These are phyloP conservation scores for Saccostrea echinata DNA, from an alignment of 1,140 invertebrate species.

Conservation along the genomic window DNA sequence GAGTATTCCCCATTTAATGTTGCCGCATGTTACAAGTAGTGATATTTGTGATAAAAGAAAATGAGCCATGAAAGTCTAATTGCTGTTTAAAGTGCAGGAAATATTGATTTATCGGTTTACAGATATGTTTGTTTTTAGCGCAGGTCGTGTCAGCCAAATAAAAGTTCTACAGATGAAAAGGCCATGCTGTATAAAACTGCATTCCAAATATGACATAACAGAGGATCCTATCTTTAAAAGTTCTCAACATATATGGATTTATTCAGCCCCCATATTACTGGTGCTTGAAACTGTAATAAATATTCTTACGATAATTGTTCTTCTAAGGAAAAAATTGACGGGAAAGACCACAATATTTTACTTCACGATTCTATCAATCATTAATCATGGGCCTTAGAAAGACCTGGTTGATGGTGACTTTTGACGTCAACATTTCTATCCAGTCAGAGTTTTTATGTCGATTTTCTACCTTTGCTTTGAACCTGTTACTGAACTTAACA, in stretches of 20 bases:
- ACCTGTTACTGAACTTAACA: constrained; percentile 65
- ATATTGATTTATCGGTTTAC: no score
- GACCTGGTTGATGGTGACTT: constrained; percentile 63
- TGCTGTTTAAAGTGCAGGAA: no score
- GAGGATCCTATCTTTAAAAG: constrained; percentile 43
- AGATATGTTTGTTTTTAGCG: no score
- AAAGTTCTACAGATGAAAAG: not conserved
- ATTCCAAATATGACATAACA: not conserved
- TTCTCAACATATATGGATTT: constrained; percentile 62
- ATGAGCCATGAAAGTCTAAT: no score
- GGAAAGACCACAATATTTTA: constrained; percentile 70
- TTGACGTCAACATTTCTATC: constrained; percentile 60
- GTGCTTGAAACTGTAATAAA: constrained; percentile 69
- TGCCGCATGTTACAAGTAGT: no score
- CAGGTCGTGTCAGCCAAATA: no score
- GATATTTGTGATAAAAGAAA: no score
- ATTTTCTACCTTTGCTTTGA: constrained; percentile 67
- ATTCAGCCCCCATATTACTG: constrained; percentile 64
- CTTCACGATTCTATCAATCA: constrained; percentile 63
- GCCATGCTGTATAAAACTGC: not conserved
- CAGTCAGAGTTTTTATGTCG: constrained; percentile 64
- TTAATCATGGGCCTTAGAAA: constrained; percentile 65
- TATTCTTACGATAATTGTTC: constrained; percentile 67
- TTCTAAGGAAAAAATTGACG: constrained; percentile 61
- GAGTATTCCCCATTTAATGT: no score